Evolutionary conservation across 2,888 invertebrate genomes (phyloP).

Genomic region (Lithophane semibrunnea): DNA sequence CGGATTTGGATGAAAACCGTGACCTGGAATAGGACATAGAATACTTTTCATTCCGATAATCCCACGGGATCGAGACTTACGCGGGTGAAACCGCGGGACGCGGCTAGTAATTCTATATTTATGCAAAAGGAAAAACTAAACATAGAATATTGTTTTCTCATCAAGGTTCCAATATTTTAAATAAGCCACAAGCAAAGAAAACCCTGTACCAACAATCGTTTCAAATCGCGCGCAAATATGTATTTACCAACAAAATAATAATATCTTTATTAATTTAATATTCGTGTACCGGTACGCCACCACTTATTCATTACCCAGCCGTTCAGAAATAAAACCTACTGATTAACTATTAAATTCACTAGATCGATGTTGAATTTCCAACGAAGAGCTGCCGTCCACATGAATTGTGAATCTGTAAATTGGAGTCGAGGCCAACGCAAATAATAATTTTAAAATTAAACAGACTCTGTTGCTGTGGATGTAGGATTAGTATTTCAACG

Average conservation of each 20-base stretch:
- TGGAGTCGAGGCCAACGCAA: conserved; percentile 8
- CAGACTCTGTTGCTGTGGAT: not conserved
- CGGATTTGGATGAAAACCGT: no score
- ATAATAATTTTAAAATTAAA: conserved; percentile 30
- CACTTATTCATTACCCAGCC: conserved; percentile 31
- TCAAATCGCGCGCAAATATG: not conserved
- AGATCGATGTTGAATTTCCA: conserved; percentile 36
- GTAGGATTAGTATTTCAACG: not conserved
- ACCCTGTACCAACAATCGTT: not conserved
- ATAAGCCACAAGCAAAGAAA: conserved; percentile 1
- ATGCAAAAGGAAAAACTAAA: not conserved
- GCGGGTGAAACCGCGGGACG: no score
- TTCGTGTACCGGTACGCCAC: not conserved
- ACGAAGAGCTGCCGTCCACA: conserved; percentile 7
- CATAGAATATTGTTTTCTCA: not conserved
- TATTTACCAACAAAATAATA: not conserved
- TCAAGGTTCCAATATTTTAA: not conserved
- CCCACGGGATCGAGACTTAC: no score
- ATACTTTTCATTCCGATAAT: no score
- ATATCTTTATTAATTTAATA: conserved; percentile 9
- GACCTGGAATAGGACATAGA: no score
- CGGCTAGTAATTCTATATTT: no score
- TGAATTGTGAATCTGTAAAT: conserved; percentile 43
- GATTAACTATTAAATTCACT: conserved; percentile 42
- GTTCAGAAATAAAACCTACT: conserved; percentile 38